Percentiles rank a stretch among this genome's conserved stretches.
Evolutionary conservation across 2,113 vertebrate species (phyloP).

Genomic region (Stercorarius parasiticus): DNA sequence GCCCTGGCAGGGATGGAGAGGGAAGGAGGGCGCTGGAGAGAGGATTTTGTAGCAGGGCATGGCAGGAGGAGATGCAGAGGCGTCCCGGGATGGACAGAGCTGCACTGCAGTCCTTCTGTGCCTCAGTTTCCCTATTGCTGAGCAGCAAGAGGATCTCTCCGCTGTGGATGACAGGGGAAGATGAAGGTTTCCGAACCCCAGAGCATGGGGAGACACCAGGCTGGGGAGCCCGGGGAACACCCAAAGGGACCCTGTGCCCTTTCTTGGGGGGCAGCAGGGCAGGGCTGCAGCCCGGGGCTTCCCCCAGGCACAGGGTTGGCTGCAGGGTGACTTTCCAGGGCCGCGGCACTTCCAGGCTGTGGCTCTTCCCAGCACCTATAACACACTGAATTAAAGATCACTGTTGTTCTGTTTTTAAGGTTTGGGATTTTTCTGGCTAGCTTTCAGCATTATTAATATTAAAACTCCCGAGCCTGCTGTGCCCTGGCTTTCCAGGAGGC

Average conservation of each 20-base stretch:
- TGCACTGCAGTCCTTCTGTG: fast-evolving
- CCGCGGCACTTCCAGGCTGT: not conserved
- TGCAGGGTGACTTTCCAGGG: not conserved
- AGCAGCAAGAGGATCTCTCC: not conserved
- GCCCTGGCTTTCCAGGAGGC: not conserved
- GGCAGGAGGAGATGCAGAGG: not conserved
- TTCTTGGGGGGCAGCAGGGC: not conserved
- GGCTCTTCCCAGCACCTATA: not conserved
- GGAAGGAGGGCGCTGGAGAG: fast-evolving
- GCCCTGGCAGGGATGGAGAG: not conserved
- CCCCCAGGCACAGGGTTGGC: fast-evolving
- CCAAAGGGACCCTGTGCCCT: not conserved
- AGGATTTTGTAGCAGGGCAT: not conserved
- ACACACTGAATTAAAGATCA: not conserved
- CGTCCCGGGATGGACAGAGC: not conserved
- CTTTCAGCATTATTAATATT: not conserved
- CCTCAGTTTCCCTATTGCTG: not conserved
- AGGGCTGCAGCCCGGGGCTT: not conserved
- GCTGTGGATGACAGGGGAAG: not conserved
- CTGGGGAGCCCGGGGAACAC: fast-evolving
- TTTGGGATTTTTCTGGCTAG: not conserved
- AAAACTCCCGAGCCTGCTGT: not conserved
- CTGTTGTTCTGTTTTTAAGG: not conserved
- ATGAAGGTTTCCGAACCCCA: not conserved
- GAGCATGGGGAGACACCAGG: fast-evolving